These are phyloP conservation scores for Agonopterix alstromeriana DNA, from an alignment of 2,888 invertebrate genomes.

Conservation along the genomic window DNA sequence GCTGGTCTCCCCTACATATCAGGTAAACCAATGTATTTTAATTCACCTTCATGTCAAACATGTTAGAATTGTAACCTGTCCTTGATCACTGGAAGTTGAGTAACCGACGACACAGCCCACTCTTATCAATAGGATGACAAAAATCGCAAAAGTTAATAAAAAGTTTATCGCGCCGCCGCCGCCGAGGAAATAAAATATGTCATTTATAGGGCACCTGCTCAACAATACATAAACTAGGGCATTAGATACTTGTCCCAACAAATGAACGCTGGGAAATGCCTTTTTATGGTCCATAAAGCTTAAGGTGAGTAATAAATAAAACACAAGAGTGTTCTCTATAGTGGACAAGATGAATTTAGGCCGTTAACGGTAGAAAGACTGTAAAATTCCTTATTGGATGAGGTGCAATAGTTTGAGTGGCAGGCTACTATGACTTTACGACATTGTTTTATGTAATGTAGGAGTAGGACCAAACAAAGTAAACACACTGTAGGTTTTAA, in stretches of 20 bases:
- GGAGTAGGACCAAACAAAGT: too few relatives aligned
- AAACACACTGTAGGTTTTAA: too few relatives aligned
- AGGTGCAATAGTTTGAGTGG: not conserved
- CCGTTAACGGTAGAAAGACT: constrained; percentile 2
- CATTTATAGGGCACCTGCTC: constrained; percentile 25
- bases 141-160: constrained; percentile 18
- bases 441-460: constrained; percentile 6
- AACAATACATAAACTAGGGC: constrained; percentile 21
- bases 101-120: too few relatives aligned
- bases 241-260: constrained; percentile 25
- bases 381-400: constrained; percentile 7
- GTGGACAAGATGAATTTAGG: constrained; percentile 26
- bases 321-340: constrained; percentile 24
- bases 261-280: constrained; percentile 28
- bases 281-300: constrained; percentile 44
- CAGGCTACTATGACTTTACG: too few relatives aligned
- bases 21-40: too few relatives aligned
- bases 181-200: constrained; percentile 31
- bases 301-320: constrained; percentile 38
- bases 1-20: too few relatives aligned
- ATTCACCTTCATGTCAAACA: too few relatives aligned
- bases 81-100: too few relatives aligned
- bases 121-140: too few relatives aligned
- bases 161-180: constrained; percentile 20
- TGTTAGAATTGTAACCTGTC: too few relatives aligned